phyloP scores from a whole-genome alignment of 2,113 vertebrate species.

The Sprattus sprattus region DNA sequence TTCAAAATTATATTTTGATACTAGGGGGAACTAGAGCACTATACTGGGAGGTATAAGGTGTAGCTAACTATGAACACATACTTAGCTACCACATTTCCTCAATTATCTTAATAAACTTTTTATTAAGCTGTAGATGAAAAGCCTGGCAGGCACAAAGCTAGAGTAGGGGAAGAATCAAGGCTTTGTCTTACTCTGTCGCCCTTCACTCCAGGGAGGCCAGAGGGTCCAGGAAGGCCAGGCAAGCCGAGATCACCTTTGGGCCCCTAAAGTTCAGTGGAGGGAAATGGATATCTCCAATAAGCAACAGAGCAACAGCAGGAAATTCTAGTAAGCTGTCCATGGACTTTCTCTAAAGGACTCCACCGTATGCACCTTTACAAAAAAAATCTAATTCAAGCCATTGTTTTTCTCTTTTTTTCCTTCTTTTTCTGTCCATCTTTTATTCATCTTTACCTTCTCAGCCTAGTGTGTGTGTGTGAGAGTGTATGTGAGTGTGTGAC shows the following conservation, averaged over 20 bases:
- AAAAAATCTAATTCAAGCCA: not conserved
- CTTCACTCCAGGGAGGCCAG: constrained; percentile 84
- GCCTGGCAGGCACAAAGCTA: not conserved
- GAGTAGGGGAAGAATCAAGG: not conserved
- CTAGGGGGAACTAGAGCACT: not conserved
- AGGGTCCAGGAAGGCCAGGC: constrained; percentile 85
- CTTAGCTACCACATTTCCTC: too few relatives aligned
- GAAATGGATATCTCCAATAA: constrained; percentile 9
- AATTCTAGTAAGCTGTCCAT: not conserved
- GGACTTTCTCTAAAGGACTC: not conserved
- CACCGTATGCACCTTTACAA: not conserved
- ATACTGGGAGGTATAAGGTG: too few relatives aligned
- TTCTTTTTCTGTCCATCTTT: not conserved
- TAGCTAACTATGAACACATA: too few relatives aligned
- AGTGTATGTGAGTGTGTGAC: not conserved
- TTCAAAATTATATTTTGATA: not conserved
- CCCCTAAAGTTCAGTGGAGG: constrained; percentile 70
- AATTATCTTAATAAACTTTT: not conserved
- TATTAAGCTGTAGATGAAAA: not conserved
- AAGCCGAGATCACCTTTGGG: constrained; percentile 85
- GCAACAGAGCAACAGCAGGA: not conserved
- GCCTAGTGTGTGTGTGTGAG: not conserved
- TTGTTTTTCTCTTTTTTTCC: not conserved
- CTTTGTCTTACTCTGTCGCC: constrained; percentile 85
- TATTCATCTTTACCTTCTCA: not conserved